Percentiles rank a stretch among this genome's conserved stretches.
Conservation (phyloP, 2,888 invertebrate genomes). For the Alviniconcha strummeri region DNA sequence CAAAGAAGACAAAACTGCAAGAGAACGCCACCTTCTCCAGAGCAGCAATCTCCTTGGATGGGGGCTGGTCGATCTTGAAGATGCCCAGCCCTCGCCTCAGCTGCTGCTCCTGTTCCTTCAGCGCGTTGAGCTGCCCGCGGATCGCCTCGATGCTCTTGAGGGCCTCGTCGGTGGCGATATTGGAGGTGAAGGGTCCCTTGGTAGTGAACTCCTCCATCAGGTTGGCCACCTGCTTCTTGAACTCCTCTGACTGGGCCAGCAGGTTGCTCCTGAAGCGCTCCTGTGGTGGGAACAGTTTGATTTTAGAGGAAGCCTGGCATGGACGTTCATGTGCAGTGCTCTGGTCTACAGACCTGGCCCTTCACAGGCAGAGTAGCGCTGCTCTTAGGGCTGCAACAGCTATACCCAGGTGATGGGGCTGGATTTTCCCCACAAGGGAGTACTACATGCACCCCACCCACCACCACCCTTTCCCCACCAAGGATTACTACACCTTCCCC, state of each 20-base stretch:
- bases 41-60: slow-evolving; percentile 71
- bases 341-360: too few relatives aligned
- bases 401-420: too few relatives aligned
- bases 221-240: slow-evolving; percentile 82
- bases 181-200: slow-evolving; percentile 75
- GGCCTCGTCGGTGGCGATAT: slow-evolving; percentile 66
- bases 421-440: too few relatives aligned
- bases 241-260: slow-evolving; percentile 82
- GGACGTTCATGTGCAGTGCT: too few relatives aligned
- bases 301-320: too few relatives aligned
- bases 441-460: too few relatives aligned
- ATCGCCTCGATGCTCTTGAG: slow-evolving; percentile 66
- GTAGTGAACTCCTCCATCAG: slow-evolving; percentile 83
- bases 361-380: too few relatives aligned
- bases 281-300: slow-evolving; percentile 47
- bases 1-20: too few relatives aligned
- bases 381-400: too few relatives aligned
- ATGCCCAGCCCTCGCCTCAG: slow-evolving; percentile 81
- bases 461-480: too few relatives aligned
- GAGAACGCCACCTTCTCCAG: slow-evolving; percentile 68
- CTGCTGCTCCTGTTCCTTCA: slow-evolving; percentile 81
- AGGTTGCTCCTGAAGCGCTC: slow-evolving; percentile 79
- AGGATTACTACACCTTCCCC: too few relatives aligned
- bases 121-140: slow-evolving; percentile 68
- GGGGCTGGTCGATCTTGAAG: slow-evolving; percentile 86